Evolutionary conservation across 1,140 invertebrate genomes (phyloP).

Genomic region (Solenopsis invicta): DNA sequence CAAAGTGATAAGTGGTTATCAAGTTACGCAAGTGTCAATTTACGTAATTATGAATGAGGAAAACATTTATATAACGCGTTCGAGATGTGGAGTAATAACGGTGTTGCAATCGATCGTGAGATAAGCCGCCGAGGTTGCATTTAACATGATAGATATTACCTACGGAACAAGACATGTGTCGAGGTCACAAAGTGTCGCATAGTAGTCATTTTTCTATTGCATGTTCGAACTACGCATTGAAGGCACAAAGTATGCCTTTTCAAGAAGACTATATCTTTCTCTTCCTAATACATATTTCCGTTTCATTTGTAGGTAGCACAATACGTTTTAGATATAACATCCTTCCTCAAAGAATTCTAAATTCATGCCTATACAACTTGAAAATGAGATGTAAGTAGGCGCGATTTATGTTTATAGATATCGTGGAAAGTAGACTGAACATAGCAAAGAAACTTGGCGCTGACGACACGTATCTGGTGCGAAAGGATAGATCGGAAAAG

Average conservation of each 20-base stretch:
- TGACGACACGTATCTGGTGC: slow-evolving; percentile 90
- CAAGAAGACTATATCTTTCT: neutral
- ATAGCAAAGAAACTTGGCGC: slow-evolving; percentile 95
- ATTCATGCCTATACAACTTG: slow-evolving; percentile 1
- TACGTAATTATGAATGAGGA: slow-evolving; percentile 1
- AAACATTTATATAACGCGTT: slow-evolving; percentile 18
- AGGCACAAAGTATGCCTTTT: neutral
- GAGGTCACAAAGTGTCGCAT: slow-evolving; percentile 1
- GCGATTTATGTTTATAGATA: slow-evolving; percentile 88
- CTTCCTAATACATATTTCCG: neutral
- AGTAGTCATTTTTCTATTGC: slow-evolving; percentile 23
- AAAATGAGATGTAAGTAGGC: slow-evolving; percentile 33
- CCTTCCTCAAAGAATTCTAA: slow-evolving; percentile 7
- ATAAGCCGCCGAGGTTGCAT: slow-evolving; percentile 11
- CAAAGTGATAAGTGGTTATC: neutral
- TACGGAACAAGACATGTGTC: neutral
- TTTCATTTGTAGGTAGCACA: slow-evolving; percentile 25
- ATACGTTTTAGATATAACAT: slow-evolving; percentile 17
- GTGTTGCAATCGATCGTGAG: slow-evolving; percentile 14
- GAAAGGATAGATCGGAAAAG: slow-evolving; percentile 88
- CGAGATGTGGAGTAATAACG: slow-evolving; percentile 25
- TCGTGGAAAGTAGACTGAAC: slow-evolving; percentile 92
- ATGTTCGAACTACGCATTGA: slow-evolving; percentile 9
- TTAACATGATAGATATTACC: slow-evolving; percentile 17
- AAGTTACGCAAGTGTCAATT: slow-evolving; percentile 26